These are phyloP conservation scores for Vanessa tameamea DNA, from an alignment of 1,140 invertebrate species.

Conservation along the genomic window DNA sequence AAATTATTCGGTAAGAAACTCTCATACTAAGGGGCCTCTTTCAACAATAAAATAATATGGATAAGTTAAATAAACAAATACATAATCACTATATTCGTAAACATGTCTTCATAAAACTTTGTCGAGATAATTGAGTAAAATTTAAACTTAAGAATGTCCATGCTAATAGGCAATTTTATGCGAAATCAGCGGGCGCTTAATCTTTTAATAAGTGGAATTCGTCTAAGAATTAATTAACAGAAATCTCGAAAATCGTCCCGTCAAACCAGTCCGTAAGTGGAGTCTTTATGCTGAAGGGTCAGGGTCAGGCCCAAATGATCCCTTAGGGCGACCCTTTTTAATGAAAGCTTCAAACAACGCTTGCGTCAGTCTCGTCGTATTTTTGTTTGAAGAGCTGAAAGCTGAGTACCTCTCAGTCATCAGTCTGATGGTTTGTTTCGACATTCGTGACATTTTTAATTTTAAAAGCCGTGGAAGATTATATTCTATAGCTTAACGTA, in stretches of 20 bases:
- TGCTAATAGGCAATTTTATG: not conserved
- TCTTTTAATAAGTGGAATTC: not conserved
- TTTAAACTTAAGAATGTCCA: not conserved
- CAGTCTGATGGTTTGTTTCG: conserved; percentile 26
- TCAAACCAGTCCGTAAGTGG: conserved; percentile 20
- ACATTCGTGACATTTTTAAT: conserved; percentile 20
- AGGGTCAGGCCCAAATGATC: conserved; percentile 35
- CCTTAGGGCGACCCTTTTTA: conserved; percentile 38
- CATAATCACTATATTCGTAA: not conserved
- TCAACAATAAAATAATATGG: no score
- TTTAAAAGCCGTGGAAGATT: not conserved
- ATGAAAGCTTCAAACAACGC: conserved; percentile 41
- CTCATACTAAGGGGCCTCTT: no score
- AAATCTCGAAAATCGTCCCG: conserved; percentile 27
- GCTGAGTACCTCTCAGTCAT: conserved; percentile 21
- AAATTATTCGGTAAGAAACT: no score
- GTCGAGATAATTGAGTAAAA: no score
- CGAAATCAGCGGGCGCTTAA: not conserved
- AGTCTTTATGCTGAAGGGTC: conserved; percentile 32
- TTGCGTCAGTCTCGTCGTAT: conserved; percentile 22
- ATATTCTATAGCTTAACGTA: not conserved
- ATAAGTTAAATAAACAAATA: no score
- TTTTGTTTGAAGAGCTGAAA: conserved; percentile 34
- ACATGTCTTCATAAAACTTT: no score
- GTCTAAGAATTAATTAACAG: conserved; percentile 10